Evolutionary conservation across 2,888 invertebrate species (phyloP).

Genomic region (Andrena bicolor): DNA sequence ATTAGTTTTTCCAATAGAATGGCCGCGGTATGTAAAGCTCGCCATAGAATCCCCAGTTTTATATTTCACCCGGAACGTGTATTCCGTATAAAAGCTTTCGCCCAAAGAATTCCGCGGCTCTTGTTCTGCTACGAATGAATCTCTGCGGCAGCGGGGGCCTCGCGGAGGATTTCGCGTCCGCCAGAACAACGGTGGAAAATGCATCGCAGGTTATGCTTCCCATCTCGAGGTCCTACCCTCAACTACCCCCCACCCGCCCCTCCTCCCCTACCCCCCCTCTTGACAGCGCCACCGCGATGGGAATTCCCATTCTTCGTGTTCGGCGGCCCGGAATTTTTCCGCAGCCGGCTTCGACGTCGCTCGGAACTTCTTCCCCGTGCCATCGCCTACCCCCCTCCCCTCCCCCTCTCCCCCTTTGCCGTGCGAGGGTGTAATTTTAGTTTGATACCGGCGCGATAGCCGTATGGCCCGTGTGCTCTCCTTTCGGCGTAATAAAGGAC

Average conservation of each 20-base stretch:
- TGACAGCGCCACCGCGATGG: constrained; percentile 60
- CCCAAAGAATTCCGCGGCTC: constrained; percentile 62
- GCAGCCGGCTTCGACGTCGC: constrained; percentile 63
- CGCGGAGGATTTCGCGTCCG: constrained; percentile 64
- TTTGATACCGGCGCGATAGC: constrained; percentile 68
- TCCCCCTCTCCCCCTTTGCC: constrained; percentile 1
- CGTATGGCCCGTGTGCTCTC: constrained; percentile 48
- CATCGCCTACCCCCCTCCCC: background rate
- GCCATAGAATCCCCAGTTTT: constrained; percentile 36
- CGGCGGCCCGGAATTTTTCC: constrained; percentile 75
- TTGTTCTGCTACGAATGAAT: constrained; percentile 61
- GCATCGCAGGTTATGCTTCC: constrained; percentile 72
- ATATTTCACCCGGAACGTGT: constrained; percentile 40
- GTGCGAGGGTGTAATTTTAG: constrained; percentile 70
- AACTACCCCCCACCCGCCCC: background rate
- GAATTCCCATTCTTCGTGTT: constrained; percentile 73
- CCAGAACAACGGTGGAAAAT: constrained; percentile 69
- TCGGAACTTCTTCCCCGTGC: constrained; percentile 47
- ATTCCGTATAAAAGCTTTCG: constrained; percentile 49
- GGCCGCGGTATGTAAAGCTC: constrained; percentile 9
- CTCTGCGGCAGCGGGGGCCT: constrained; percentile 47
- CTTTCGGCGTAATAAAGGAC: constrained; percentile 60
- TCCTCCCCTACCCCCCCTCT: background rate
- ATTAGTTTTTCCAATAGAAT: constrained; percentile 50
- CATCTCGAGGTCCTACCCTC: constrained; percentile 68